These are phyloP conservation scores for Delichon dasypus DNA, from an alignment of 2,797 vertebrate genomes.

Conservation along the genomic window DNA sequence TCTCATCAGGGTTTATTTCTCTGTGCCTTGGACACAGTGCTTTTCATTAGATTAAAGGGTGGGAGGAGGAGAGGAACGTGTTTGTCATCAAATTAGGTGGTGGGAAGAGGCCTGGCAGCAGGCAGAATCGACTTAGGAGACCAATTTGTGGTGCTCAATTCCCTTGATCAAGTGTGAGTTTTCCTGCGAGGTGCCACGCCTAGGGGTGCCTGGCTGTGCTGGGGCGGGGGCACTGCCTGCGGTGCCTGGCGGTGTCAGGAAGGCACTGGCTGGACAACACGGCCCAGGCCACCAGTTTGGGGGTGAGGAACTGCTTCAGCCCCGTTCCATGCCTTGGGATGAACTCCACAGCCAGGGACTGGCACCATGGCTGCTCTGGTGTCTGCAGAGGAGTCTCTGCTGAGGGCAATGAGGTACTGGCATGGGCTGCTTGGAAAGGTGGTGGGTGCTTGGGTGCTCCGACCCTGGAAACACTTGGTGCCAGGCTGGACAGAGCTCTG, in stretches of 20 bases:
- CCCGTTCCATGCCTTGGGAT: accelerated
- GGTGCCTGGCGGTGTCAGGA: not conserved
- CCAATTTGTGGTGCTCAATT: constrained; percentile 38
- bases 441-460: not conserved
- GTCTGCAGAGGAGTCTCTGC: not conserved
- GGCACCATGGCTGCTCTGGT: accelerated
- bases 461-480: accelerated
- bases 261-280: not conserved
- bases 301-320: not conserved
- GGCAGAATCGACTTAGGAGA: constrained; percentile 43
- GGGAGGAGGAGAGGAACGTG: constrained; percentile 51
- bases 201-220: not conserved
- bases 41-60: constrained; percentile 60
- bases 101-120: constrained; percentile 27
- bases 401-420: not conserved
- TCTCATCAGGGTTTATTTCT: constrained; percentile 5
- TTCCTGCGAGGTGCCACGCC: not conserved
- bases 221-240: not conserved
- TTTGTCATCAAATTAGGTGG: constrained; percentile 54
- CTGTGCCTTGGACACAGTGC: not conserved
- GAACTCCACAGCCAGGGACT: not conserved
- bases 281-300: not conserved
- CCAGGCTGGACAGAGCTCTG: not conserved
- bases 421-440: not conserved
- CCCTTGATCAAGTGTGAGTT: constrained; percentile 32